Evolutionary conservation across 2,888 invertebrate species (phyloP).

Genomic region (Muschampia plurimacula): DNA sequence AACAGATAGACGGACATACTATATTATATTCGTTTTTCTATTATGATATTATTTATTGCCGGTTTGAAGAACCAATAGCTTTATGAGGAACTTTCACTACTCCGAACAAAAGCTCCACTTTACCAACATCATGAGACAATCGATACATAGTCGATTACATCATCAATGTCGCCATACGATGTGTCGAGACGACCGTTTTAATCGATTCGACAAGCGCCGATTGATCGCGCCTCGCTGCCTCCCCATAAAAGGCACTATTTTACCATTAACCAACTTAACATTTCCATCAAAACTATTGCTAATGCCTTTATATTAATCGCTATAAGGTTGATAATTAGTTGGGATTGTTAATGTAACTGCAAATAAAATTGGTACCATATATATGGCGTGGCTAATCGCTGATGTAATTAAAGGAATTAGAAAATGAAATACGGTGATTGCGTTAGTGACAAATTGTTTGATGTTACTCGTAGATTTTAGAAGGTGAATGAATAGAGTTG

Average conservation of each 20-base stretch:
- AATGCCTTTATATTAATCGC: background rate
- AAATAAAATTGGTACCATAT: constrained; percentile 29
- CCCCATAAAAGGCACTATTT: constrained; percentile 48
- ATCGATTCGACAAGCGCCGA: constrained; percentile 66
- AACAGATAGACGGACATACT: too few relatives aligned
- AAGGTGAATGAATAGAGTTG: background rate
- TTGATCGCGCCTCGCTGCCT: constrained; percentile 49
- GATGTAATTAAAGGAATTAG: constrained; percentile 57
- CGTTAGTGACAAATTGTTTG: constrained; percentile 53
- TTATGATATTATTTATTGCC: background rate
- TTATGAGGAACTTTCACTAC: constrained; percentile 19
- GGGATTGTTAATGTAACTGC: background rate
- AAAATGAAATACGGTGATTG: constrained; percentile 51
- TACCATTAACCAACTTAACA: constrained; percentile 20
- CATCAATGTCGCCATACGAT: constrained; percentile 71
- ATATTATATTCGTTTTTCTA: too few relatives aligned
- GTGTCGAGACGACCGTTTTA: constrained; percentile 55
- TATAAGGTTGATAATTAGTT: constrained; percentile 13
- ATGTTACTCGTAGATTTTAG: constrained; percentile 31
- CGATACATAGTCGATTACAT: constrained; percentile 61
- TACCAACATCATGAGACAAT: constrained; percentile 19
- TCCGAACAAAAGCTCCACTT: constrained; percentile 19
- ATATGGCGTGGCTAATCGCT: constrained; percentile 52
- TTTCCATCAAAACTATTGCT: background rate
- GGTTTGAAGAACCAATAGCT: background rate